A percentile compares a stretch with the other conserved stretches of the same genome.
Conservation (phyloP, 2,888 invertebrate genomes). For the Oscheius onirici region DNA sequence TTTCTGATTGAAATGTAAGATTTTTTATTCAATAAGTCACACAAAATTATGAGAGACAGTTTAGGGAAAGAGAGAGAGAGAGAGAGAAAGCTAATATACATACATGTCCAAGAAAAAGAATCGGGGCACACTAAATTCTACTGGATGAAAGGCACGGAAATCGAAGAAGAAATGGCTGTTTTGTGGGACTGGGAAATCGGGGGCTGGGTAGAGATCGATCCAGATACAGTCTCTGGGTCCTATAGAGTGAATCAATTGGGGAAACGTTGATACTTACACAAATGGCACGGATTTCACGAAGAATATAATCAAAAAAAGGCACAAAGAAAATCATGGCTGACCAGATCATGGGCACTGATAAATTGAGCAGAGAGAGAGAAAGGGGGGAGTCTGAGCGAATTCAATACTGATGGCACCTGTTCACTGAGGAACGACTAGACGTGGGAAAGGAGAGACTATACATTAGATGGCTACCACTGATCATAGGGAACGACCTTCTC, state of each 20-base stretch:
- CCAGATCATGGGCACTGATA: constrained; percentile 23
- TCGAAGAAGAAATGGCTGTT: neutral
- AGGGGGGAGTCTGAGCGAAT: neutral
- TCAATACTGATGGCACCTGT: neutral
- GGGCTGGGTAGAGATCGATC: too few relatives aligned
- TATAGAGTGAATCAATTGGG: too few relatives aligned
- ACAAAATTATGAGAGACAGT: too few relatives aligned
- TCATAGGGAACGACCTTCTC: constrained; percentile 54
- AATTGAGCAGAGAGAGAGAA: constrained; percentile 4
- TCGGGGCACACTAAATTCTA: neutral
- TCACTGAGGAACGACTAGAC: neutral
- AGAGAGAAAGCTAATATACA: neutral
- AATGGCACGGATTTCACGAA: too few relatives aligned
- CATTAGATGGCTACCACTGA: constrained; percentile 42
- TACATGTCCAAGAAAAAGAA: neutral
- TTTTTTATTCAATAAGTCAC: too few relatives aligned
- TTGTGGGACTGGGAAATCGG: neutral
- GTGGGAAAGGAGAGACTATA: neutral
- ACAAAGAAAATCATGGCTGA: neutral
- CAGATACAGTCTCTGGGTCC: too few relatives aligned
- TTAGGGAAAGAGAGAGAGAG: too few relatives aligned
- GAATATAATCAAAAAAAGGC: neutral
- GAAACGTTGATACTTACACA: too few relatives aligned
- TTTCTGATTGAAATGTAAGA: too few relatives aligned
- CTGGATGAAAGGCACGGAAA: neutral